phyloP scores from a whole-genome alignment of 2,113 vertebrate species.

The Ariopsis seemanni region DNA sequence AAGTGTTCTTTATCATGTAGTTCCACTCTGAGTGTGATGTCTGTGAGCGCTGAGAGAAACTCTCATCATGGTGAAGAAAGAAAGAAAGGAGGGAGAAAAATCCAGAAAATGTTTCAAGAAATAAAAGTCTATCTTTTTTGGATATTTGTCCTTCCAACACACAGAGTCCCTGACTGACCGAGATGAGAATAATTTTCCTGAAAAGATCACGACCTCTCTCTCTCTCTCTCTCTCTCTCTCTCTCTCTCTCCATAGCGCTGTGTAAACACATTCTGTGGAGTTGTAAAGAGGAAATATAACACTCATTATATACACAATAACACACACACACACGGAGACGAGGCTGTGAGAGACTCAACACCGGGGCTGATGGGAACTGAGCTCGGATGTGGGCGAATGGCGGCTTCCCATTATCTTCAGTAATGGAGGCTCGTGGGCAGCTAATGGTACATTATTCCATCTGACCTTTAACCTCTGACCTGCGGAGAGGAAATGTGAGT shows the following conservation, averaged over 20 bases:
- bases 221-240: too few relatives aligned
- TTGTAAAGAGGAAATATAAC: constrained; percentile 33
- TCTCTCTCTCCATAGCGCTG: neutral
- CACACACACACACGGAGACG: constrained; percentile 52
- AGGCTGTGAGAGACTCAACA: constrained; percentile 48
- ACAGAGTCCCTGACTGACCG: neutral
- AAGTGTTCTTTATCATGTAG: constrained; percentile 2
- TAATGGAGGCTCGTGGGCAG: constrained; percentile 63
- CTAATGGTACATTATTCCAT: constrained; percentile 58
- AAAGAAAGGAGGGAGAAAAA: neutral
- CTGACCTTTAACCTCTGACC: constrained; percentile 63
- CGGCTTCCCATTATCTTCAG: constrained; percentile 56
- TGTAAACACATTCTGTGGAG: constrained; percentile 5
- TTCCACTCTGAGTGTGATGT: neutral
- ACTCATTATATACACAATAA: constrained; percentile 12
- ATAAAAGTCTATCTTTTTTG: neutral
- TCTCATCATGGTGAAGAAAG: neutral
- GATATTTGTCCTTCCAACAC: neutral
- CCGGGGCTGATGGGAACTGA: constrained; percentile 36
- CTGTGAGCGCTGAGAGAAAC: neutral
- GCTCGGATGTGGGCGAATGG: constrained; percentile 46
- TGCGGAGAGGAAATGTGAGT: constrained; percentile 28
- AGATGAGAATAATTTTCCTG: neutral
- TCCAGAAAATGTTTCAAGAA: neutral
- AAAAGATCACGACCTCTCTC: neutral